These are phyloP conservation scores for Damaliscus lunatus DNA, from an alignment of 2,113 vertebrate genomes.

Conservation along the genomic window DNA sequence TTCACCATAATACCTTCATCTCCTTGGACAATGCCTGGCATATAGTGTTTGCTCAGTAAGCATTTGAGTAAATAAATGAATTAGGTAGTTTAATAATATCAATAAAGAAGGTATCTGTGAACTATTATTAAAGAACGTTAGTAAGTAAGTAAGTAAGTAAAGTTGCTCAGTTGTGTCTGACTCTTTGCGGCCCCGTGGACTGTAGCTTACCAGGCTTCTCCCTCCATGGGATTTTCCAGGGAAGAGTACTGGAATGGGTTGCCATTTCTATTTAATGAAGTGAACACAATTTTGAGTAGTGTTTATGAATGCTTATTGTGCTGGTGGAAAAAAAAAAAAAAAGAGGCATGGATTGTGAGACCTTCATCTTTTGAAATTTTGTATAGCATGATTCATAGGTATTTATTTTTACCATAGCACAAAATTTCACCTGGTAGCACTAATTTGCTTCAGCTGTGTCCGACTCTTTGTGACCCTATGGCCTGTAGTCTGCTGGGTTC, in stretches of 20 bases:
- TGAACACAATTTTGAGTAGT: neutral
- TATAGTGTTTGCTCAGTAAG: neutral
- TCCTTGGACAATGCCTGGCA: neutral
- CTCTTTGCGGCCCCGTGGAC: too few relatives aligned
- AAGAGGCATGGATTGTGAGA: neutral
- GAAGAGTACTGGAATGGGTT: too few relatives aligned
- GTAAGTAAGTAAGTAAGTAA: too few relatives aligned
- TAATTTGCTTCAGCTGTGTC: neutral
- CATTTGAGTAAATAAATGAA: neutral
- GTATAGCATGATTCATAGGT: neutral
- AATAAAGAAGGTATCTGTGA: neutral
- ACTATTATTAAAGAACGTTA: neutral
- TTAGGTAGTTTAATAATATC: neutral
- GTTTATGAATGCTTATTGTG: neutral
- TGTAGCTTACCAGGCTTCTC: too few relatives aligned
- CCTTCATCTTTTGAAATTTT: neutral
- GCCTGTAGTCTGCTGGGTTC: neutral
- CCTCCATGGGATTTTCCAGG: too few relatives aligned
- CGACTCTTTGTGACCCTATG: neutral
- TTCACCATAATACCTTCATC: neutral
- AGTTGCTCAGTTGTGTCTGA: too few relatives aligned
- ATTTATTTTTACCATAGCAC: neutral
- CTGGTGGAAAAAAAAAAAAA: neutral
- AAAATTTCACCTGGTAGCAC: neutral
- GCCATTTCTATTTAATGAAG: neutral